Base-by-base conservation (phyloP, 2,797 vertebrate species). In the Sebastes taczanowskii region DNA sequence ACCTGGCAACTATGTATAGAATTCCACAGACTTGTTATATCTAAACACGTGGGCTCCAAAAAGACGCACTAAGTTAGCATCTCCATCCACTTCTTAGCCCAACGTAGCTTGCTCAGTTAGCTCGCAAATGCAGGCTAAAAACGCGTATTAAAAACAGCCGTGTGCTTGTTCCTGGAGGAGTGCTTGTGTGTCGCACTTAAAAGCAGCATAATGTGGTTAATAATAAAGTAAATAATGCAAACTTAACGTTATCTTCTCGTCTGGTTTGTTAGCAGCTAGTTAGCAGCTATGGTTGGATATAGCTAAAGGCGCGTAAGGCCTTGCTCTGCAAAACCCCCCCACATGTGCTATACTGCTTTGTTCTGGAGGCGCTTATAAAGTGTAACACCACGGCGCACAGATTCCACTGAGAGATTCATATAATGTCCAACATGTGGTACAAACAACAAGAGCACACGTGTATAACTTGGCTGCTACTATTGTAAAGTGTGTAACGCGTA, bases 341-440 rank as follows among this genome's bases (percentile, higher is more conserved):
- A 91, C 93, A 94, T 94, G 92, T 93, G 96, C 95, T 94, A 38
- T 38, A 88, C 91, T 60, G 97, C 97, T 98, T 97, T 98, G 97
- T 98, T 98, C 96, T 96, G 93, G 81, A 79, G 92, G 78, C 94
- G 91, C 94, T 94, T 94, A 64, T 80, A 9, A 78, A 87, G 71
- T 82, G 52, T 20, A 46, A 35, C 77, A 85, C 83, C 79, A 73
- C 77, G 59, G 67, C 32, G 67, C 79, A 71, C 10, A 77, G 62
- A 86, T 46, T 27, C 27, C 3, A 61, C 58, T 7, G 23, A 42
- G 80, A 90, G 85, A 81, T 78, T 29, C 1, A 10, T 25, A 18
- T 42, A 13, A 25, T 3, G n/a, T 25, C 14, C 64, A 49, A 74
- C 73, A 53, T 5, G 38, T 22, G 67, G 11, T 9, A 42, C 38